These are phyloP conservation scores for Temnothorax longispinosus DNA, from an alignment of 1,140 invertebrate genomes.

Conservation along the genomic window DNA sequence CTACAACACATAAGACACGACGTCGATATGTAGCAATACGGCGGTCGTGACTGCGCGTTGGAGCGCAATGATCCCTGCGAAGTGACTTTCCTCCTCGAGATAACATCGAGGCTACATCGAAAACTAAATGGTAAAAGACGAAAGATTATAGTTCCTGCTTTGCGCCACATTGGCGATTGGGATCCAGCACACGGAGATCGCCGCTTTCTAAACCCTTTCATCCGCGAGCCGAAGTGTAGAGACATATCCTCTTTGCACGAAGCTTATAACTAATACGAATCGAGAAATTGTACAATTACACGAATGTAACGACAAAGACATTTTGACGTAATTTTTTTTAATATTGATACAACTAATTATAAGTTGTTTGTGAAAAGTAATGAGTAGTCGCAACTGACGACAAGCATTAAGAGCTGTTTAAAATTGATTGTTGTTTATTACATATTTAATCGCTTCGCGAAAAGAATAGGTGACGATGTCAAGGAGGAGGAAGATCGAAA, in stretches of 20 bases:
- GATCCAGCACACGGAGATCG: slow-evolving; percentile 1
- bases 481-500: slow-evolving; percentile 28
- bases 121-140: slow-evolving; percentile 52
- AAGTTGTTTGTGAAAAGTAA: background rate
- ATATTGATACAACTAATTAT: background rate
- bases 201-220: slow-evolving; percentile 39
- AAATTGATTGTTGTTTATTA: slow-evolving; percentile 3
- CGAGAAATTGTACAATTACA: background rate
- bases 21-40: slow-evolving; percentile 24
- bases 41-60: slow-evolving; percentile 44
- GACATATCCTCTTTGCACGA: background rate
- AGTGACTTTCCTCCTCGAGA: slow-evolving; percentile 49
- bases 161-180: slow-evolving; percentile 1
- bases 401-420: background rate
- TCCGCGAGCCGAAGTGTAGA: background rate
- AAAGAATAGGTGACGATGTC: background rate
- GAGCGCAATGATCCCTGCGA: slow-evolving; percentile 41
- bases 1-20: slow-evolving; percentile 43
- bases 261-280: background rate
- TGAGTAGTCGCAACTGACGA: too few relatives aligned
- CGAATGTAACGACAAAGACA: background rate
- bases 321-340: background rate
- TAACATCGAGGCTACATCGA: slow-evolving; percentile 52
- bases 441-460: background rate
- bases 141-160: slow-evolving; percentile 48